phyloP scores from a whole-genome alignment of 2,797 vertebrate species.

The Delichon dasypus region DNA sequence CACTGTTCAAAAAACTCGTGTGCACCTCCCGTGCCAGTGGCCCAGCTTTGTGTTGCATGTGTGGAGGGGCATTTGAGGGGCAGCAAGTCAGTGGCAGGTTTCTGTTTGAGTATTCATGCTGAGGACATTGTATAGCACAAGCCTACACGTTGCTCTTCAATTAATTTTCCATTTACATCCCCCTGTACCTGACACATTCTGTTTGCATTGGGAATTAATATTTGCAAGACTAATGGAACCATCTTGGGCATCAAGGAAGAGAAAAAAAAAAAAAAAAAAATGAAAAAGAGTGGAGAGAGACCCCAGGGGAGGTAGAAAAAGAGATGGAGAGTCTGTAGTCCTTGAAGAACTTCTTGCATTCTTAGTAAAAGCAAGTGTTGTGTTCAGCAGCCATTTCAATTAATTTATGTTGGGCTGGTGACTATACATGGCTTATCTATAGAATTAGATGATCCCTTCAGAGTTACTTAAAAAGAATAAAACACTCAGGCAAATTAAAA shows the following conservation, averaged over 20 bases:
- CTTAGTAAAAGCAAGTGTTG: conserved; percentile 12
- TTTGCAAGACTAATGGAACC: conserved; percentile 69
- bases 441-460: conserved; percentile 54
- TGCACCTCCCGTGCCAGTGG: not conserved
- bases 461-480: conserved; percentile 63
- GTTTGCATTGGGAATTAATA: conserved; percentile 72
- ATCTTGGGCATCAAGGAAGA: conserved; percentile 44
- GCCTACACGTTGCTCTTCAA: conserved; percentile 31
- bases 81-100: not conserved
- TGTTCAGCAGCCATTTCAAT: conserved; percentile 40
- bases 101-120: conserved; percentile 24
- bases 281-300: not conserved
- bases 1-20: not conserved
- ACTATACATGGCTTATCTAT: conserved; percentile 20
- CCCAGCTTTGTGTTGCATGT: not conserved
- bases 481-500: conserved; percentile 65
- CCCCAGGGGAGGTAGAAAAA: not conserved
- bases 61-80: not conserved
- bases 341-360: conserved; percentile 26
- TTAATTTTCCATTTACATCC: conserved; percentile 70
- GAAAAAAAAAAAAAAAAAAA: not conserved
- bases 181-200: conserved; percentile 45
- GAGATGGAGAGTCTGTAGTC: not conserved
- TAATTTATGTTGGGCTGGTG: conserved; percentile 37
- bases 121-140: not conserved